Percentiles rank a stretch among this genome's conserved stretches.
Evolutionary conservation across 1,140 invertebrate genomes (phyloP).

Genomic region (Atopsyche davidsoni): DNA sequence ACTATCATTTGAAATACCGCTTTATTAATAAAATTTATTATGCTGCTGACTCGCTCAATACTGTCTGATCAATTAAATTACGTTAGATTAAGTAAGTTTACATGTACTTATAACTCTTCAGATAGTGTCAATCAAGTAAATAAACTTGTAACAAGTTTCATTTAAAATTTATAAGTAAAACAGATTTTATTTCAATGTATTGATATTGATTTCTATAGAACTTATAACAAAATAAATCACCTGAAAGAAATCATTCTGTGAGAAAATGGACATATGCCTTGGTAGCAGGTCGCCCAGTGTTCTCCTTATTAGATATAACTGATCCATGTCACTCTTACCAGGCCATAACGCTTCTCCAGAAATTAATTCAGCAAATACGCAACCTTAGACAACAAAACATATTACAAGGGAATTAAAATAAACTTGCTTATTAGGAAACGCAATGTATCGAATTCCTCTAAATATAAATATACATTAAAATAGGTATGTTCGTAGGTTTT

Average conservation of each 20-base stretch:
- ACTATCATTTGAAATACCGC: not conserved
- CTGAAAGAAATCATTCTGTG: slow-evolving; percentile 87
- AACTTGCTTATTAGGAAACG: slow-evolving; percentile 1
- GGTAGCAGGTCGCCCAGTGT: slow-evolving; percentile 87
- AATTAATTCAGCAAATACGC: slow-evolving; percentile 93
- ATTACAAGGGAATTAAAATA: too few species aligned
- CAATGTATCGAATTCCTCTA: too few species aligned
- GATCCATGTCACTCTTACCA: slow-evolving; percentile 97
- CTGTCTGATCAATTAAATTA: too few species aligned
- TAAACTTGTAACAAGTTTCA: too few species aligned
- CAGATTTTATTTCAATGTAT: too few species aligned
- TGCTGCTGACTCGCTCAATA: not conserved
- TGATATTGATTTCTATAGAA: too few species aligned
- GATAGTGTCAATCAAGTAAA: too few species aligned
- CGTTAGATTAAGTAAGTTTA: slow-evolving; percentile 1
- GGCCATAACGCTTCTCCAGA: slow-evolving; percentile 96
- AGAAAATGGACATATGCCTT: slow-evolving; percentile 92
- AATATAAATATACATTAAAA: not conserved
- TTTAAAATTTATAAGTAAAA: too few species aligned
- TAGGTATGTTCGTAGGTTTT: not conserved
- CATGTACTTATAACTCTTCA: too few species aligned
- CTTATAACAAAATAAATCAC: slow-evolving; percentile 40
- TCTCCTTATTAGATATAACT: slow-evolving; percentile 90
- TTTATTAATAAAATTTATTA: not conserved
- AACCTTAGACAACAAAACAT: slow-evolving; percentile 54